Conservation (phyloP, 2,113 vertebrate genomes). For the Uria lomvia region DNA sequence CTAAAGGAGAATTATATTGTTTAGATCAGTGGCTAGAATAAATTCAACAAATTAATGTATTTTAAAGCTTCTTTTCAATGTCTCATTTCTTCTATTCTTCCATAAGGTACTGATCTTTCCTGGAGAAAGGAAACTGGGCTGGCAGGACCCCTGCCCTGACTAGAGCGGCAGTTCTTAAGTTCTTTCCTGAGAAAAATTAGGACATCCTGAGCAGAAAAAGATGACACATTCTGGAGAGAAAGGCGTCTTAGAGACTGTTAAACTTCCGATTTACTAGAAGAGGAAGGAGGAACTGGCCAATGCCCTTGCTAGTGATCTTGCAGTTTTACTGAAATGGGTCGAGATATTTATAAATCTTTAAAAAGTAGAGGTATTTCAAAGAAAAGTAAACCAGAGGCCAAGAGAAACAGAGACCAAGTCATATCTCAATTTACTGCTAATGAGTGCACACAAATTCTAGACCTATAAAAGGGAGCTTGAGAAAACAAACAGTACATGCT, state of each 20-base stretch:
- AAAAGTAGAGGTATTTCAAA: neutral
- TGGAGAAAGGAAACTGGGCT: neutral
- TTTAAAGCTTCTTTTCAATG: neutral
- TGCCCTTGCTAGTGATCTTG: neutral
- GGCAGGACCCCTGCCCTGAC: neutral
- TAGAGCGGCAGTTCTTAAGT: neutral
- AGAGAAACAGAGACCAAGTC: neutral
- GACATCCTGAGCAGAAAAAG: neutral
- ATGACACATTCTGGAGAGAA: neutral
- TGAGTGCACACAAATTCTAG: neutral
- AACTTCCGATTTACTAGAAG: neutral
- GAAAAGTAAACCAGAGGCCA: neutral
- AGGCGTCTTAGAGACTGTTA: neutral
- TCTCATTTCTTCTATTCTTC: neutral
- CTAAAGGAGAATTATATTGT: neutral
- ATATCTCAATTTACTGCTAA: neutral
- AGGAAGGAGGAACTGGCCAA: neutral
- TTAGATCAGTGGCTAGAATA: neutral
- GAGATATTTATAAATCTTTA: neutral
- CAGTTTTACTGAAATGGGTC: neutral
- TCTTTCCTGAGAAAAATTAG: neutral
- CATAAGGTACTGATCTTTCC: neutral
- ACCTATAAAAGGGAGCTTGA: neutral
- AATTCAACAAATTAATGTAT: neutral
- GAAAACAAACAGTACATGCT: neutral